Percentiles rank a stretch among this genome's conserved stretches.
Evolutionary conservation across 2,888 invertebrate species (phyloP).

Genomic region (Chymomyza amoena): DNA sequence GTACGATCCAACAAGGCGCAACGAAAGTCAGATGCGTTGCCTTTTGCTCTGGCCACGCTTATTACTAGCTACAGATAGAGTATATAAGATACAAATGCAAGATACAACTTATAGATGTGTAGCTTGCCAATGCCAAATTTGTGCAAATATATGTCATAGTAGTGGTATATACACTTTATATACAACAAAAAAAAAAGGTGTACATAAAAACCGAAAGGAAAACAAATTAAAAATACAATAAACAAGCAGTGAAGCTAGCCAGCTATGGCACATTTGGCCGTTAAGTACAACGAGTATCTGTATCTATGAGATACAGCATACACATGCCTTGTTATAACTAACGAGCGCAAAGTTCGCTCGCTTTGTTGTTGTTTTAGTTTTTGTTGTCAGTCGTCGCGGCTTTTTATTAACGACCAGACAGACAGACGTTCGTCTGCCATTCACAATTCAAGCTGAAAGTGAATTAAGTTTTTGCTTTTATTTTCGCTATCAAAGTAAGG

Average conservation of each 20-base stretch:
- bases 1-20: constrained; percentile 43
- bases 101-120: constrained; percentile 17
- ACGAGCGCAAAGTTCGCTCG: neutral
- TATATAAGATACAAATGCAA: constrained; percentile 13
- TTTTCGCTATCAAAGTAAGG: constrained; percentile 56
- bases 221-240: constrained; percentile 39
- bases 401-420: constrained; percentile 42
- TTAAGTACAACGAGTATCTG: constrained; percentile 57
- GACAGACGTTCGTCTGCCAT: constrained; percentile 47
- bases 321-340: constrained; percentile 9
- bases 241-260: constrained; percentile 16
- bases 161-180: neutral
- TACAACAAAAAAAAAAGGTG: neutral
- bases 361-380: constrained; percentile 24
- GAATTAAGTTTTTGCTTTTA: constrained; percentile 62
- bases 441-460: constrained; percentile 61
- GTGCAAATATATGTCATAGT: neutral
- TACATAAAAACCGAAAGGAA: constrained; percentile 14
- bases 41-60: constrained; percentile 54
- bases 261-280: constrained; percentile 33
- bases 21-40: constrained; percentile 47
- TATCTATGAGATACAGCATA: constrained; percentile 43
- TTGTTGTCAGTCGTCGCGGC: constrained; percentile 27
- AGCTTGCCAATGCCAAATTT: constrained; percentile 49
- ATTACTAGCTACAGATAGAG: constrained; percentile 37